Evolutionary conservation across 2,113 vertebrate species (phyloP).

Genomic region (Anoura caudifer): DNA sequence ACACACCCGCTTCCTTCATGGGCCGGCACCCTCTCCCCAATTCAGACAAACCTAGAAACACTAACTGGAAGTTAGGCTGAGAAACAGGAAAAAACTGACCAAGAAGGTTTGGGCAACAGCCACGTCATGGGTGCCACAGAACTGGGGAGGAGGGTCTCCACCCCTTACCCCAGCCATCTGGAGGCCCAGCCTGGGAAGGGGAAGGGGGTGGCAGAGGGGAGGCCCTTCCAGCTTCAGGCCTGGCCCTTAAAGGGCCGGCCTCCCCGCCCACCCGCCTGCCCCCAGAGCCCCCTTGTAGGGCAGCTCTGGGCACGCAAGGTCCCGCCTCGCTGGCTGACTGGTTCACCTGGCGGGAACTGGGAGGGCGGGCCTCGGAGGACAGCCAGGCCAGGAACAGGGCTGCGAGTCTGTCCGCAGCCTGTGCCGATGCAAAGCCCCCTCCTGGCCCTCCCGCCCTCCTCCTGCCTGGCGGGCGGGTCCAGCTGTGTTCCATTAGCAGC

Average conservation of each 20-base stretch:
- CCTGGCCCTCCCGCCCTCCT: conserved; percentile 17
- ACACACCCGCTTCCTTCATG: too few species aligned
- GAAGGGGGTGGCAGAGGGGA: conserved; percentile 20
- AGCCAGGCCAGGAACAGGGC: conserved; percentile 39
- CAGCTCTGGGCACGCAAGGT: conserved; percentile 63
- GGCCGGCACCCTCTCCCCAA: neutral
- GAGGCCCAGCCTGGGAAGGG: neutral
- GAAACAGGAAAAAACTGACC: conserved; percentile 67
- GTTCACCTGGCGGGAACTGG: conserved; percentile 63
- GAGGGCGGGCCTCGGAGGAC: conserved; percentile 31
- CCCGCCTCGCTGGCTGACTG: conserved; percentile 16
- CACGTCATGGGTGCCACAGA: conserved; percentile 51
- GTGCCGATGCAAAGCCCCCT: conserved; percentile 23
- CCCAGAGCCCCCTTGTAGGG: conserved; percentile 47
- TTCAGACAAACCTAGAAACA: neutral
- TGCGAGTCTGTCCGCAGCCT: neutral
- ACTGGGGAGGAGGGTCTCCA: conserved; percentile 53
- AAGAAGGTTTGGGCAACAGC: conserved; percentile 46
- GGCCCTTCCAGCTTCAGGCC: conserved; percentile 25
- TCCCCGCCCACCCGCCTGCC: neutral
- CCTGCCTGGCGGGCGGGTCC: conserved; percentile 53
- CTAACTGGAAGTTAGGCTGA: conserved; percentile 34
- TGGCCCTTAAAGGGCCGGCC: conserved; percentile 13
- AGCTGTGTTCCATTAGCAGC: conserved; percentile 75
- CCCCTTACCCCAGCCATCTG: neutral